phyloP scores from a whole-genome alignment of 1,140 invertebrate genomes.

The Nomia melanderi region DNA sequence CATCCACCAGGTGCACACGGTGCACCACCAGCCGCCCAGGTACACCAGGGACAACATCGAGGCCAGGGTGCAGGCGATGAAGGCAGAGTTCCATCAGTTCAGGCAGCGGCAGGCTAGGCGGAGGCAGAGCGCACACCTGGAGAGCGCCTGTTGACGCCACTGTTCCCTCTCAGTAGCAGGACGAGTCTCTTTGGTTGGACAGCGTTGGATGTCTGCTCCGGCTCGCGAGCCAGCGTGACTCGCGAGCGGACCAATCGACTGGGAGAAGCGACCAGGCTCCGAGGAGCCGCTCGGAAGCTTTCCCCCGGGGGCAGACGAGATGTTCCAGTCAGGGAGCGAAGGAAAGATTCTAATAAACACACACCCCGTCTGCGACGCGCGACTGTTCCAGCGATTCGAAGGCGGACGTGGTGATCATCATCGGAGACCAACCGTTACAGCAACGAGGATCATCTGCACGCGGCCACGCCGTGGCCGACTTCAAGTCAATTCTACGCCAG shows the following conservation, averaged over 20 bases:
- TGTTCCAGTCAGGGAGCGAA: not conserved
- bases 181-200: not conserved
- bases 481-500: conserved; percentile 62
- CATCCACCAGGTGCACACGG: conserved; percentile 75
- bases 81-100: conserved; percentile 97
- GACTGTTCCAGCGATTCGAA: not conserved
- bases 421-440: conserved; percentile 58
- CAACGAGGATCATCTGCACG: conserved; percentile 61
- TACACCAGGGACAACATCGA: conserved; percentile 88
- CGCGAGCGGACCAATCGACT: not conserved
- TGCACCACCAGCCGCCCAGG: conserved; percentile 77
- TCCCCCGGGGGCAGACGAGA: not conserved
- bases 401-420: conserved; percentile 40
- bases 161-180: not conserved
- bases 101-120: conserved; percentile 91
- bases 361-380: conserved; percentile 38
- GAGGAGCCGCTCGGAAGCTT: not conserved
- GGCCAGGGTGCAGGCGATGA: conserved; percentile 95
- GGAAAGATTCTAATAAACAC: not conserved
- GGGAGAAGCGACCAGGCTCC: not conserved
- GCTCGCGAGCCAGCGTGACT: conserved; percentile 7
- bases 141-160: conserved; percentile 86
- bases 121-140: conserved; percentile 85
- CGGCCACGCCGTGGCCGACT: conserved; percentile 38
- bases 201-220: conserved; percentile 23